Evolutionary conservation across 2,888 invertebrate genomes (phyloP).

Genomic region (Choreutis nemorana): DNA sequence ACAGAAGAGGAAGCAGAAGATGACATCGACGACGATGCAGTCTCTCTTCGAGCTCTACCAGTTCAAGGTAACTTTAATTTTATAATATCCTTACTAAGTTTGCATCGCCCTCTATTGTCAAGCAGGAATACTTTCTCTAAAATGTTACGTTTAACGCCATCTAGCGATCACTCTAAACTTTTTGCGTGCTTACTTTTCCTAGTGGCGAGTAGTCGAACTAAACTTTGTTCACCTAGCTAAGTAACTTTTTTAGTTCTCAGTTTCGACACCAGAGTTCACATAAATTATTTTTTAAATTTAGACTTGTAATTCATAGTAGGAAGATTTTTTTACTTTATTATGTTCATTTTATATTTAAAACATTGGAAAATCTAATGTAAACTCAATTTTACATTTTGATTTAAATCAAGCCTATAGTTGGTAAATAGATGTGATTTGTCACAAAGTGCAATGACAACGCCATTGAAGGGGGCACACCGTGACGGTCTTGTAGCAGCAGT

Average conservation of each 20-base stretch:
- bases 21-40: constrained; percentile 68
- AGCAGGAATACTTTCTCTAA: not conserved
- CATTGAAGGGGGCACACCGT: constrained; percentile 22
- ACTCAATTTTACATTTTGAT: too few relatives aligned
- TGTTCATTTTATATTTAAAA: too few relatives aligned
- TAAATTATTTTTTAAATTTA: not conserved
- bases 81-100: not conserved
- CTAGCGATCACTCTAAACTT: constrained; percentile 16
- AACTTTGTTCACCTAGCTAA: too few relatives aligned
- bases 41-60: constrained; percentile 71
- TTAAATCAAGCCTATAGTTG: too few relatives aligned
- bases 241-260: too few relatives aligned
- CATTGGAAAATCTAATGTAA: too few relatives aligned
- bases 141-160: constrained; percentile 18
- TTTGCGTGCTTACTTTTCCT: not conserved
- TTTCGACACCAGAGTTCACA: too few relatives aligned
- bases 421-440: constrained; percentile 7
- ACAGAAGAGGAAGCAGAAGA: constrained; percentile 73
- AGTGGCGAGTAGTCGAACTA: too few relatives aligned
- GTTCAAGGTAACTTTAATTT: constrained; percentile 58
- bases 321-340: too few relatives aligned
- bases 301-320: not conserved
- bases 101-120: not conserved
- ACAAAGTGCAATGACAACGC: constrained; percentile 5
- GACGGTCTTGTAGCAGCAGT: constrained; percentile 33